A percentile compares a stretch with the other conserved stretches of the same genome.
Evolutionary conservation across 2,113 vertebrate species (phyloP).

Genomic region (Phycodurus eques): DNA sequence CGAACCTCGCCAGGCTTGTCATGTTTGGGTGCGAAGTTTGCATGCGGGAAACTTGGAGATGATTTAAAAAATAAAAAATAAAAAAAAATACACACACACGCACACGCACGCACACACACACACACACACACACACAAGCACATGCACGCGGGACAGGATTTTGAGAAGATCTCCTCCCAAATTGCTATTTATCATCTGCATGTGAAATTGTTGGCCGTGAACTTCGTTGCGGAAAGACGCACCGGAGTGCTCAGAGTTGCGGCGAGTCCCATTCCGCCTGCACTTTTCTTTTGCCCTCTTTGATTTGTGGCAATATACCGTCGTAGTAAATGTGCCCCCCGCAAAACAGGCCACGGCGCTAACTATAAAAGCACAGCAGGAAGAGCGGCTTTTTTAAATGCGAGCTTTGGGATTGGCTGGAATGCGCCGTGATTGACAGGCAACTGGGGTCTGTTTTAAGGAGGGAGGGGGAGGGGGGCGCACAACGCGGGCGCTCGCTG

Average conservation of each 20-base stretch:
- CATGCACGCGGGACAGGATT: constrained; percentile 16
- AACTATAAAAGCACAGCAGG: constrained; percentile 99
- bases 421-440: constrained; percentile 91
- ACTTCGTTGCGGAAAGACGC: constrained; percentile 52
- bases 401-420: constrained; percentile 91
- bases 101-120: constrained; percentile 37
- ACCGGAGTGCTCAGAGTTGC: constrained; percentile 53
- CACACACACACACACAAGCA: constrained; percentile 53
- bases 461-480: constrained; percentile 71
- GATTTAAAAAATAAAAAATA: constrained; percentile 30
- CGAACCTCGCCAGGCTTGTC: constrained; percentile 71
- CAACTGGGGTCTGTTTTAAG: constrained; percentile 93
- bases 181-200: constrained; percentile 72
- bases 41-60: constrained; percentile 26
- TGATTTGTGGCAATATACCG: constrained; percentile 89
- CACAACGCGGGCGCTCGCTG: constrained; percentile 88
- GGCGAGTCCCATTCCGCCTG: constrained; percentile 74
- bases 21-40: constrained; percentile 62
- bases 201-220: constrained; percentile 73
- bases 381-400: constrained; percentile 87
- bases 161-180: constrained; percentile 53
- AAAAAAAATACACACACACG: constrained; percentile 54
- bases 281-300: constrained; percentile 78
- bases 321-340: constrained; percentile 91
- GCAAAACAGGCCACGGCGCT: constrained; percentile 90